Base-by-base conservation (phyloP, 2,113 vertebrate genomes). In the Brachypteracias leptosomus region DNA sequence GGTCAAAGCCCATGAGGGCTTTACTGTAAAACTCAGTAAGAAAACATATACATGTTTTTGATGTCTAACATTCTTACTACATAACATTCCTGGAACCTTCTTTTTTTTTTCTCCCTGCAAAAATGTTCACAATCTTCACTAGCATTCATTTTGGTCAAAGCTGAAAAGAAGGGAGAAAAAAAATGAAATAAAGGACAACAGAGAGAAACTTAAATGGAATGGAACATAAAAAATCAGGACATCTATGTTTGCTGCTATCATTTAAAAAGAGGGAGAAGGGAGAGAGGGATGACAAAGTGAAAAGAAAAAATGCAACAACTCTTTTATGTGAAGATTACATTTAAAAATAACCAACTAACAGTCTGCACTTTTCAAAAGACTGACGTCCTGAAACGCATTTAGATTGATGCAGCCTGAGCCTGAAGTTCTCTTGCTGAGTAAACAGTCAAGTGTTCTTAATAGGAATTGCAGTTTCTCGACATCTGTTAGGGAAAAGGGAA, bases 391-490 rank as follows among this genome's bases (percentile, higher is more conserved):
- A 98, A 98, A 98, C 85, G 93, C 98, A 98, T 98, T 98, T 98
- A 98, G 98, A 98, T 98, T 98, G 98, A 98, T 98, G 98, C 98
- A 97, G 98, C 93, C 97, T 87, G 93, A 97, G 97, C 95, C 97
- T 96, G 97, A 94, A 96, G 97, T 98, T 98, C 98, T 97, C 97
- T 97, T 97, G 97, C 98, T 98, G 98, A 98, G 98, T 97, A 98
- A 98, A 98, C 98, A 98, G 98, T 97, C 98, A 98, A 98, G 98
- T 98, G 97, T 98, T 98, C 98, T 98, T 98, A 98, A 98, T 98
- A 98, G 98, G 98, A 98, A 98, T 97, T 98, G 98, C 98, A 97
- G 98, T 98, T 98, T 98, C 98, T 98, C 97, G 91, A 98, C 98
- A 98, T 98, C 98, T 98, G 98, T 98, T 98, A 97, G 98, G 98